phyloP scores from a whole-genome alignment of 2,888 invertebrate genomes.

The Aproaerema taeniolella region DNA sequence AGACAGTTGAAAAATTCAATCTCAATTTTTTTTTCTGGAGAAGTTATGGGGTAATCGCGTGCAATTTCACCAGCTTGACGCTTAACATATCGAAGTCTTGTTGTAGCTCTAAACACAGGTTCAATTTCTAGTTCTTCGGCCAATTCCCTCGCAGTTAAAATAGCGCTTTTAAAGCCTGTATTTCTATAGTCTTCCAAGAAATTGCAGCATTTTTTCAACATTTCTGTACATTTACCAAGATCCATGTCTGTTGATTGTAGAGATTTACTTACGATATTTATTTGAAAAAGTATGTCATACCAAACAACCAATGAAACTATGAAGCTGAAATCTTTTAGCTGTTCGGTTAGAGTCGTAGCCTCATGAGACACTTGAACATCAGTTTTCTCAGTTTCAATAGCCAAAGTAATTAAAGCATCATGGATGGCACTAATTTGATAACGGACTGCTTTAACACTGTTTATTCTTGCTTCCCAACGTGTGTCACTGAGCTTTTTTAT shows the following conservation, averaged over 20 bases:
- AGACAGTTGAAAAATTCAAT: conserved; percentile 23
- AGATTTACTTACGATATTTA: conserved; percentile 21
- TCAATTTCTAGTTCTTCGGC: conserved; percentile 28
- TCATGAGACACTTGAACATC: conserved; percentile 21
- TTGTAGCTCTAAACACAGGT: conserved; percentile 28
- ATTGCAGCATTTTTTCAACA: conserved; percentile 31
- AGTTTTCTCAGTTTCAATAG: conserved; percentile 19
- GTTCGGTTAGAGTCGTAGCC: conserved; percentile 18
- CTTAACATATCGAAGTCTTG: conserved; percentile 27
- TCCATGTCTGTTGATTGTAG: conserved; percentile 19
- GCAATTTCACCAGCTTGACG: conserved; percentile 30
- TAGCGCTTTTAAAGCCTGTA: conserved; percentile 10
- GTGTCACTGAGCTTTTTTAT: conserved; percentile 14
- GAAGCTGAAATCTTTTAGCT: conserved; percentile 23
- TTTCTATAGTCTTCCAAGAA: conserved; percentile 19
- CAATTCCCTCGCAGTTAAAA: conserved; percentile 23
- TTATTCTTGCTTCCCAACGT: conserved; percentile 15
- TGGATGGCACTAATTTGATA: conserved; percentile 29
- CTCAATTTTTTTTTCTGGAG: conserved; percentile 21
- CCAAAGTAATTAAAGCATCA: conserved; percentile 28
- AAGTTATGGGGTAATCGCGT: conserved; percentile 26
- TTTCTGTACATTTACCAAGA: conserved; percentile 19
- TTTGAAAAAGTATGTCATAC: conserved; percentile 30
- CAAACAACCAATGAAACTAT: conserved; percentile 32
- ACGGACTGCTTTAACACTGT: conserved; percentile 11